Evolutionary conservation across 2,888 invertebrate species (phyloP).

Genomic region (Drosophila suboccidentalis): DNA sequence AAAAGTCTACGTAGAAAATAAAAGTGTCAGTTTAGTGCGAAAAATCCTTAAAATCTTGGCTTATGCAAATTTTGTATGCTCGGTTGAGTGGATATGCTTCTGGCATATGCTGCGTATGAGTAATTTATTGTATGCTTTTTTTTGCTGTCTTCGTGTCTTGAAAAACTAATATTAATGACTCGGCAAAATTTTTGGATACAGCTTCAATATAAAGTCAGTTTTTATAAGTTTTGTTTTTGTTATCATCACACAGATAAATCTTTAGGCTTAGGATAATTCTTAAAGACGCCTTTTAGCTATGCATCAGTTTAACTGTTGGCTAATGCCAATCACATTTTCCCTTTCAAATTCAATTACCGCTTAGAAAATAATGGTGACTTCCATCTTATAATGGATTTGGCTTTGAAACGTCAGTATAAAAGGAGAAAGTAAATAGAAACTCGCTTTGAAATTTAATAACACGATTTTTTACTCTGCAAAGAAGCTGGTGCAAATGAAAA

Average conservation of each 20-base stretch:
- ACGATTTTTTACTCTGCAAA: background rate
- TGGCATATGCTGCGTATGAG: conserved; percentile 63
- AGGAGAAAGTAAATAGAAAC: background rate
- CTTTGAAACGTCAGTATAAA: conserved; percentile 7
- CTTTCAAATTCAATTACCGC: conserved; percentile 9
- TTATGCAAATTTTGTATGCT: conserved; percentile 44
- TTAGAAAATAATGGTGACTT: background rate
- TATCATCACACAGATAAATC: background rate
- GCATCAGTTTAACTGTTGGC: background rate
- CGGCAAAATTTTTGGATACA: background rate
- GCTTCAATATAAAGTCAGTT: background rate
- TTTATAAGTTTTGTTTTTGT: background rate
- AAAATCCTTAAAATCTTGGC: conserved; percentile 19
- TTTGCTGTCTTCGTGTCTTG: background rate
- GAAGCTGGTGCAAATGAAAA: background rate
- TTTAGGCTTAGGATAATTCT: background rate
- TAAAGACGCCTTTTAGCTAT: background rate
- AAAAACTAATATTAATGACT: conserved; percentile 18
- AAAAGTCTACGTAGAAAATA: conserved; percentile 6
- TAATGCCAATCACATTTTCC: background rate
- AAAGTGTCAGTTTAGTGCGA: background rate
- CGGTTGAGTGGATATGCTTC: conserved; percentile 23
- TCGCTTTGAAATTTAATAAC: conserved; percentile 5
- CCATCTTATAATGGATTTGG: conserved; percentile 3
- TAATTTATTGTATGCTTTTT: conserved; percentile 30